These are phyloP conservation scores for Erynnis tages DNA, from an alignment of 2,888 invertebrate genomes.

Conservation along the genomic window DNA sequence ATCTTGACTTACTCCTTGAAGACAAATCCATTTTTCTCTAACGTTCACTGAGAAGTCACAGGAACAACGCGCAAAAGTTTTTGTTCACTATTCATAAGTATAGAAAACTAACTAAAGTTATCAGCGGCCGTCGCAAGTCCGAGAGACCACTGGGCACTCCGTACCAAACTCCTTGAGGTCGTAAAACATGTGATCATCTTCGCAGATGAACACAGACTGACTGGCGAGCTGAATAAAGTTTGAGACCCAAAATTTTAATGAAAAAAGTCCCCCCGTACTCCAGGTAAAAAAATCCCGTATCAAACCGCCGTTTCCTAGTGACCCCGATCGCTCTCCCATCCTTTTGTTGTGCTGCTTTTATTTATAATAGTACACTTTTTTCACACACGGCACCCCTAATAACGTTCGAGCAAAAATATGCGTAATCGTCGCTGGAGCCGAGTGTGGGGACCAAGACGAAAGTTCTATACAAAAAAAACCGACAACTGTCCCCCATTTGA, in stretches of 20 bases:
- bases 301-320: constrained; percentile 81
- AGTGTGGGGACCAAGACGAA: constrained; percentile 45
- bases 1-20: constrained; percentile 79
- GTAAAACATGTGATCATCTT: constrained; percentile 80
- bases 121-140: constrained; percentile 32
- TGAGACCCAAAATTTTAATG: constrained; percentile 65
- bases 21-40: constrained; percentile 69
- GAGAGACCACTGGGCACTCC: constrained; percentile 62
- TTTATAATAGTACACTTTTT: constrained; percentile 81
- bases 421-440: constrained; percentile 63
- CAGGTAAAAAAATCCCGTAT: constrained; percentile 80
- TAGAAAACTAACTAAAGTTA: constrained; percentile 27
- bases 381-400: constrained; percentile 79
- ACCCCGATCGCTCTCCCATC: constrained; percentile 80
- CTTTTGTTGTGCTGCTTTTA: constrained; percentile 76
- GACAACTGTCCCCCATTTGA: constrained; percentile 76
- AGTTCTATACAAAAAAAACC: constrained; percentile 67
- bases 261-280: constrained; percentile 73
- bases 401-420: constrained; percentile 77
- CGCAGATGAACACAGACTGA: constrained; percentile 79
- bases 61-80: constrained; percentile 28
- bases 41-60: constrained; percentile 41
- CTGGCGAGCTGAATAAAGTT: constrained; percentile 72
- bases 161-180: constrained; percentile 47
- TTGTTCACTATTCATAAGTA: constrained; percentile 12